Evolutionary conservation across 2,797 vertebrate genomes (phyloP).

Genomic region (Anniella stebbinsi): DNA sequence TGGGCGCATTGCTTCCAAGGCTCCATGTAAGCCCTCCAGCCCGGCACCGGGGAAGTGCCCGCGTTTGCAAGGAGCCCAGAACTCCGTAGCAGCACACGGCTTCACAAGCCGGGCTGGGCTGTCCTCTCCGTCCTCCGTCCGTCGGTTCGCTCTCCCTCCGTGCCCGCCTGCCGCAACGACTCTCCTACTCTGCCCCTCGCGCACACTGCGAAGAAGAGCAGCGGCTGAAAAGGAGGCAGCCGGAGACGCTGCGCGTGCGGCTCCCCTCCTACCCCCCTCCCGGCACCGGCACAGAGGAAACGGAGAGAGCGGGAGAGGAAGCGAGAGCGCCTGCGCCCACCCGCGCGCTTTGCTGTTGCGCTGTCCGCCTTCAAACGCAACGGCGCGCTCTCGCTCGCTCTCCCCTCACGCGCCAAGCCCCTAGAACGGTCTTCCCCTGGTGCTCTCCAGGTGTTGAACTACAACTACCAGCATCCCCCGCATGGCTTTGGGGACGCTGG

Average conservation of each 20-base stretch:
- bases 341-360: not conserved
- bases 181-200: not conserved
- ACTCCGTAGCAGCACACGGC: not conserved
- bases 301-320: not conserved
- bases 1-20: constrained; percentile 94
- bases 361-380: not conserved
- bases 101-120: not conserved
- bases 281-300: not conserved
- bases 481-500: too few species aligned
- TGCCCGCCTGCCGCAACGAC: not conserved
- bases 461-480: too few species aligned
- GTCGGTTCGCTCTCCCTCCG: not conserved
- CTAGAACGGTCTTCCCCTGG: not conserved
- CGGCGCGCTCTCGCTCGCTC: not conserved
- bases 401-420: not conserved
- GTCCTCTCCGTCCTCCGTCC: not conserved
- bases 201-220: not conserved
- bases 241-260: not conserved
- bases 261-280: constrained; percentile 7
- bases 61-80: not conserved
- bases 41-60: not conserved
- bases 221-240: not conserved
- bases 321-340: constrained; percentile 29
- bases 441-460: too few species aligned
- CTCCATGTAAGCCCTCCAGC: constrained; percentile 82